Base-by-base conservation (phyloP, 2,888 invertebrate species). In the Dioctria linearis region DNA sequence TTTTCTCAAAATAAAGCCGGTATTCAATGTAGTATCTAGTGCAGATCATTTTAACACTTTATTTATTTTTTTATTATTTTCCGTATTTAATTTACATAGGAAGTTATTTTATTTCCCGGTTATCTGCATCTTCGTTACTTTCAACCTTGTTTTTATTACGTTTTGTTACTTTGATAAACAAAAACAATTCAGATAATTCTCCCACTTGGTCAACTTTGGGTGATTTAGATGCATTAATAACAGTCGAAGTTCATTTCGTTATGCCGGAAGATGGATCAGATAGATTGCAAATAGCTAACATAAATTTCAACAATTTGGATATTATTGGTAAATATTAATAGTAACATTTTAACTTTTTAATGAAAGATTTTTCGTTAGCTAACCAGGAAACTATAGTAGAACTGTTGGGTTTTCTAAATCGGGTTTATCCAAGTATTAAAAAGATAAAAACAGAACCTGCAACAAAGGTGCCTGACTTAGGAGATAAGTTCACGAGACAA, bases 341-440 rank as follows among this genome's bases (percentile, higher is more conserved):
- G 25, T 37, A 11, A 43, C n/a, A 54, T 25, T 59, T 43, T 9
- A 51, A 65, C 66, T 9, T 9, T 43, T 11, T 39, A 13, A 25
- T 63, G 9, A 63, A 37, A 46, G 8, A 25, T 81, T 65, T 42
- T 78, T 67, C 83, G 85, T 11, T 87, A 95, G 96, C 97, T 0
- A 98, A 98, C 89, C 98, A 98, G 88, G 97, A 97, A 88, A 98
- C 98, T 0, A 95, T 98, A 83, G 95, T 98, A 8, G 98, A 98
- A 88, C 89, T 98, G 81, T 92, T 97, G 83, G 95, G 96, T n/a
- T 98, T 98, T 86, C 91, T 93, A 3, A 94, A 94, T 85, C 92
- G 96, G 73, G 93, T 96, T 3, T 91, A 93, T 82, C 92, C 91
- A 40, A 11, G 66, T 42, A 54, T 25, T 42, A 67, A 66, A 9